These are phyloP conservation scores for Anthophora plumipes DNA, from an alignment of 2,888 invertebrate genomes.

Conservation along the genomic window DNA sequence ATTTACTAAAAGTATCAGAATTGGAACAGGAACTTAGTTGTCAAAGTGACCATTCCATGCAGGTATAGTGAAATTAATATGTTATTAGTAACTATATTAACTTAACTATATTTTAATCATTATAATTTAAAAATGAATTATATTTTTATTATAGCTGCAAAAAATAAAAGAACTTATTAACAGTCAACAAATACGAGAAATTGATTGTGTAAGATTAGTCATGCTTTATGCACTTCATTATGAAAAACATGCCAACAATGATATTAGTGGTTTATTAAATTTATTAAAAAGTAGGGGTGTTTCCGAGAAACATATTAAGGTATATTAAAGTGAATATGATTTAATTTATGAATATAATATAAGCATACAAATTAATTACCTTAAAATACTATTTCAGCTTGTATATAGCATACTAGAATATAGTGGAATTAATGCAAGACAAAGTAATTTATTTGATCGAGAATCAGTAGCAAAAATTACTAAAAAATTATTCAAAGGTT, in stretches of 20 bases:
- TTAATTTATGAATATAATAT: not conserved
- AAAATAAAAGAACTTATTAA: slow-evolving; percentile 92
- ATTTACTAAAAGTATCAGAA: slow-evolving; percentile 96
- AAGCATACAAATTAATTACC: not conserved
- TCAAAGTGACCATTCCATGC: slow-evolving; percentile 92
- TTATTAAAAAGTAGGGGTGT: slow-evolving; percentile 90
- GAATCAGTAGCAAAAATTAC: slow-evolving; percentile 96
- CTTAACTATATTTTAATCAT: not conserved
- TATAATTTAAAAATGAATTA: not conserved
- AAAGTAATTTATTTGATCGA: slow-evolving; percentile 93
- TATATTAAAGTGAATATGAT: slow-evolving; percentile 58
- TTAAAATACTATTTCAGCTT: slow-evolving; percentile 82
- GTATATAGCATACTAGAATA: slow-evolving; percentile 91
- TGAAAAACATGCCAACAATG: slow-evolving; percentile 95
- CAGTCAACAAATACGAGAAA: slow-evolving; percentile 89
- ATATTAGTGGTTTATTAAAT: slow-evolving; percentile 91
- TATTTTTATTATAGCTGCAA: slow-evolving; percentile 74
- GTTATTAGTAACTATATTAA: slow-evolving; percentile 17
- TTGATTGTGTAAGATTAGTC: slow-evolving; percentile 95
- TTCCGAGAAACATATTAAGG: slow-evolving; percentile 86
- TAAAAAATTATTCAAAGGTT: slow-evolving; percentile 94
- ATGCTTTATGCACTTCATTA: slow-evolving; percentile 97
- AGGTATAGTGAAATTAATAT: slow-evolving; percentile 84
- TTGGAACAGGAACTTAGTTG: slow-evolving; percentile 97
- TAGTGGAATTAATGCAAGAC: slow-evolving; percentile 92